Percentiles rank a stretch among this genome's conserved stretches.
These are phyloP conservation scores for Pristionchus mayeri DNA, from an alignment of 2,888 invertebrate genomes.

Conservation along the genomic window DNA sequence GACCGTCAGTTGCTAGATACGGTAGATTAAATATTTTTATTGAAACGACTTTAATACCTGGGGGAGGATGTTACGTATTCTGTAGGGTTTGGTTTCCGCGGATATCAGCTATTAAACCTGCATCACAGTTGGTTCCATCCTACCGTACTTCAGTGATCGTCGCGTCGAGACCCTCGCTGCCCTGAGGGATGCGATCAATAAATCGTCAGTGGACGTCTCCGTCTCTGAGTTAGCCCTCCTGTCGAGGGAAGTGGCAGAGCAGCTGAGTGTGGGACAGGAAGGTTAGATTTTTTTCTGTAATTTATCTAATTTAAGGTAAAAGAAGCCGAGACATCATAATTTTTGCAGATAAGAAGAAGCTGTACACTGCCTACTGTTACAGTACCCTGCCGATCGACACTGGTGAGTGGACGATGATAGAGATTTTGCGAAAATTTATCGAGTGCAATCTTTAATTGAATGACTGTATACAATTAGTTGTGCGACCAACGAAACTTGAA, in stretches of 20 bases:
- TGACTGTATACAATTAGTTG: no score
- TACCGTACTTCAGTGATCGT: neutral
- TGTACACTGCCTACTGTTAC: conserved; percentile 73
- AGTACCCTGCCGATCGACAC: conserved; percentile 64
- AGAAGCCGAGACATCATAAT: neutral
- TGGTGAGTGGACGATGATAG: conserved; percentile 45
- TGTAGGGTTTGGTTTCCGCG: neutral
- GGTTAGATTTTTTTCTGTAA: conserved; percentile 56
- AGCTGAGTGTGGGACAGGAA: conserved; percentile 71
- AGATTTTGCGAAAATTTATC: no score
- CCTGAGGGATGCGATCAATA: conserved; percentile 42
- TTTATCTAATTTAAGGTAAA: no score
- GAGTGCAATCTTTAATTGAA: no score
- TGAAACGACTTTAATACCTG: no score
- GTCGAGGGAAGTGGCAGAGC: conserved; percentile 58
- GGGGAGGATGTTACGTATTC: neutral
- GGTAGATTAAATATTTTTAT: no score
- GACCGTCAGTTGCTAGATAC: conserved; percentile 57
- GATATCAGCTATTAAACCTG: no score
- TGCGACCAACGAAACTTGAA: no score
- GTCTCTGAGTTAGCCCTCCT: conserved; percentile 52
- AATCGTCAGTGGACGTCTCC: neutral
- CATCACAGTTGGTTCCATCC: neutral
- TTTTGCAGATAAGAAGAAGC: conserved; percentile 70
- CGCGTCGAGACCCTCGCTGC: conserved; percentile 17